A percentile compares a stretch with the other conserved stretches of the same genome.
Evolutionary conservation across 2,113 vertebrate genomes (phyloP).

Genomic region (Mesitornis unicolor): DNA sequence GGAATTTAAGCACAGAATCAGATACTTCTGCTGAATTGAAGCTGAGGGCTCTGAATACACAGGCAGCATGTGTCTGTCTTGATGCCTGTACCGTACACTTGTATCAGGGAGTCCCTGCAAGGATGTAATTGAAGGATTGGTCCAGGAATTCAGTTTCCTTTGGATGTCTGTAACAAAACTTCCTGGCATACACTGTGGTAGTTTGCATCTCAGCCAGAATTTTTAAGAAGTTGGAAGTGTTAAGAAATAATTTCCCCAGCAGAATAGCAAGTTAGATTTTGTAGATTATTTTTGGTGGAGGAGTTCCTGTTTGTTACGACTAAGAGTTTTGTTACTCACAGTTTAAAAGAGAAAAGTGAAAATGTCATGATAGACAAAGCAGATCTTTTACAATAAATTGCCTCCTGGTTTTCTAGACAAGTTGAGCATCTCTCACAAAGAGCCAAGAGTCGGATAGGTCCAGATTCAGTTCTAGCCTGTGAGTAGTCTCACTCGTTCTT

Average conservation of each 20-base stretch:
- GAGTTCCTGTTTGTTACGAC: neutral
- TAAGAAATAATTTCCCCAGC: neutral
- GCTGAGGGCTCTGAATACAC: neutral
- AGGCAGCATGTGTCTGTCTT: fast-evolving
- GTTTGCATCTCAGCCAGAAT: neutral
- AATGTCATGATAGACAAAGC: neutral
- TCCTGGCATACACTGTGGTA: neutral
- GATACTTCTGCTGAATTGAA: neutral
- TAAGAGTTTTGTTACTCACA: neutral
- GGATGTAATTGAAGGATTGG: neutral
- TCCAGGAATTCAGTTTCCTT: neutral
- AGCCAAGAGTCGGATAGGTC: neutral
- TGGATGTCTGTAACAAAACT: neutral
- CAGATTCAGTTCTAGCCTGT: neutral
- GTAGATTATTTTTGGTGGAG: neutral
- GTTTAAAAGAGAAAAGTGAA: neutral
- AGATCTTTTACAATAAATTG: neutral
- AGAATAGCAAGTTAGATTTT: neutral
- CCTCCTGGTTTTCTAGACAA: neutral
- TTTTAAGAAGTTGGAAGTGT: neutral
- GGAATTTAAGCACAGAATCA: neutral
- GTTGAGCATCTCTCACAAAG: neutral
- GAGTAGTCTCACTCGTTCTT: neutral
- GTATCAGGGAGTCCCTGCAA: neutral
- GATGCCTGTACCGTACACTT: neutral